These are phyloP conservation scores for Casuarius casuarius DNA, from an alignment of 2,113 vertebrate genomes.

Conservation along the genomic window DNA sequence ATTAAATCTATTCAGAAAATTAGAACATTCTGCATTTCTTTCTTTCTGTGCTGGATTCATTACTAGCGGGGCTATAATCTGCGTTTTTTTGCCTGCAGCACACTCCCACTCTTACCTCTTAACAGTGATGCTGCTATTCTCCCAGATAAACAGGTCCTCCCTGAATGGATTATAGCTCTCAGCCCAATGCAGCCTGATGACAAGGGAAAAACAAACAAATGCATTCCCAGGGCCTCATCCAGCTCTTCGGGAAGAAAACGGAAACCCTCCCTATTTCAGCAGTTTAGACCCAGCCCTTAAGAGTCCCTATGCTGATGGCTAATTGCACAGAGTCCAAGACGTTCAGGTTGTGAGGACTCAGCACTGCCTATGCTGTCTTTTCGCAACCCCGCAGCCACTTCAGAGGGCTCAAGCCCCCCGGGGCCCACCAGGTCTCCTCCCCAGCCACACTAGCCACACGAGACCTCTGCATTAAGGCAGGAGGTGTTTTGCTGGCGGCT, in stretches of 20 bases:
- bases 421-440: fast-evolving
- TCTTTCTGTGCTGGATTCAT: conserved; percentile 37
- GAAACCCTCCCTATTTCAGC: neutral
- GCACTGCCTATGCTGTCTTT: fast-evolving
- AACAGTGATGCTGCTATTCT: neutral
- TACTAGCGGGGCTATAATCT: conserved; percentile 15
- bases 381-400: neutral
- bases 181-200: neutral
- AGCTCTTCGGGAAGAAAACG: neutral
- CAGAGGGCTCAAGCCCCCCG: neutral
- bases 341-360: neutral
- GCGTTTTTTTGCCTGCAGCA: neutral
- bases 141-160: conserved; percentile 36
- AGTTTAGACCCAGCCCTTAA: neutral
- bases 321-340: neutral
- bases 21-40: conserved; percentile 22
- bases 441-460: fast-evolving
- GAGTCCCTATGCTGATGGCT: neutral
- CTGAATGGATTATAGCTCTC: conserved; percentile 9
- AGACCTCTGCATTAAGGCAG: too few relatives aligned
- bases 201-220: conserved; percentile 52
- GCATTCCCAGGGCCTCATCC: neutral
- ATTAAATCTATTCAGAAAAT: conserved; percentile 46
- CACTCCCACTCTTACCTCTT: conserved; percentile 45
- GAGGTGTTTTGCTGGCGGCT: too few relatives aligned